Base-by-base conservation (phyloP, 2,888 invertebrate genomes). In the Cheilosia impressa region DNA sequence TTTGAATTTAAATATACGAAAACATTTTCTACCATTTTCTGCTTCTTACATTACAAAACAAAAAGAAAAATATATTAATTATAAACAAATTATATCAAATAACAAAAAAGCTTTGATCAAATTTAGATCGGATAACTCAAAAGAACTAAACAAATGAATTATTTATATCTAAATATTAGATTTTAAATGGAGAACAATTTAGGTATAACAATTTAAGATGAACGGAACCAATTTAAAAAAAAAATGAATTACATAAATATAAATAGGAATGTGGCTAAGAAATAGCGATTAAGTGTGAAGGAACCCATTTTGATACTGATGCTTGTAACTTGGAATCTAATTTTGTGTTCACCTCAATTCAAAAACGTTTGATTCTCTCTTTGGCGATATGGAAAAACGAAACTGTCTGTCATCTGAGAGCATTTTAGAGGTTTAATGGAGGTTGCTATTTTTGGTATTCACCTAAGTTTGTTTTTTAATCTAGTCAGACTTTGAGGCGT, bases 141-240 rank as follows among this genome's bases (percentile, higher is more conserved):
- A 53, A 38, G 13, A 60, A 34, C 27, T 17, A 69, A 75, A 57
- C 5, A 17, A 47, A 43, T 38, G 24, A 66, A 45, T 68, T 53
- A 69, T 66, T 68, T 63, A 55, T 55, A 62, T 77, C 24, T 62
- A 62, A 45, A 47, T 7, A 62, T 65, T 43, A 66, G 66, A 65
- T 24, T 43, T 31, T 27, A 62, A 68, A 57, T 31, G 27, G 31
- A 57, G 41, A 57, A 50, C 31, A 58, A 43, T 62, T 47, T 43
- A 80, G 38, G 60, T 50, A n/a, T n/a, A 69, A 68, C 47, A 81
- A 58, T 72, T 66, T 55, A 41, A 60, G 63, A 69, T 53, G 58
- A 79, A 79, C 58, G 69, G 84, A 84, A 84, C 79, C 84, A 84
- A 79, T 84, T 79, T 75, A 84, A 53, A 72, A 50, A n/a, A 57